Evolutionary conservation across 2,113 vertebrate species (phyloP), one percentile per base, ranked within the genome.

Genomic region (Tapirus terrestris): DNA sequence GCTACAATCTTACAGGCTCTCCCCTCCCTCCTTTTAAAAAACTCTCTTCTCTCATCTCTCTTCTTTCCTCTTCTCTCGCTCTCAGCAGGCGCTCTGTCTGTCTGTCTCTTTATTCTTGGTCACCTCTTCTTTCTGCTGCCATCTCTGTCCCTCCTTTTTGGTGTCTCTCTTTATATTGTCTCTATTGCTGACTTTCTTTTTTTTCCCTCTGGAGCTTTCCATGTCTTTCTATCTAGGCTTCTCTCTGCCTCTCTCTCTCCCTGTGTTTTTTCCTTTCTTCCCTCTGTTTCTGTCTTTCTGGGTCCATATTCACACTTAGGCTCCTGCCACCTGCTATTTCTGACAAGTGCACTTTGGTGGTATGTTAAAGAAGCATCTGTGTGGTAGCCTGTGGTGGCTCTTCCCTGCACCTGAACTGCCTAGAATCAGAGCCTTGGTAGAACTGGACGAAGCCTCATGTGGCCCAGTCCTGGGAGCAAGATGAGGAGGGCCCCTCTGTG

Each of bases 331-430:
- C 99, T 99, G 98, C 99, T 99, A 97, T 99, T 99, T 98, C 99
- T 99, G 99, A 99, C 99, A 98, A 96, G 91, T 82, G 97, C 96
- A 93, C 95, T 72, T 97, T 98, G 75, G 58, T 97, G 98, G 98
- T 98, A 99, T 99, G 99, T 99, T 99, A 99, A 99, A 99, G 98
- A 99, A 99, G 98, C 99, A 99, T 99, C 98, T 96, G 73, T 98
- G 98, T 98, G 92, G 89, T 98, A 97, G 99, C 29, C 31, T 2
- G 3, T 13, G 81, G 56, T 21, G 45, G 76, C 68, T 87, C 17
- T 36, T 95, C 16, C 18, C 13, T n/a, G 25, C 16, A 17, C 31
- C 6, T 27, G 18, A 63, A 16, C 61, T 77, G 23, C 45, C 90
- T 84, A 10, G 63, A 56, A 73, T 36, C 65, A 77, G 61, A 80